Evolutionary conservation across 23 tunicate genomes (phyloP), one percentile per base, ranked within the genome.

Genomic region (Halocynthia roretzi): DNA sequence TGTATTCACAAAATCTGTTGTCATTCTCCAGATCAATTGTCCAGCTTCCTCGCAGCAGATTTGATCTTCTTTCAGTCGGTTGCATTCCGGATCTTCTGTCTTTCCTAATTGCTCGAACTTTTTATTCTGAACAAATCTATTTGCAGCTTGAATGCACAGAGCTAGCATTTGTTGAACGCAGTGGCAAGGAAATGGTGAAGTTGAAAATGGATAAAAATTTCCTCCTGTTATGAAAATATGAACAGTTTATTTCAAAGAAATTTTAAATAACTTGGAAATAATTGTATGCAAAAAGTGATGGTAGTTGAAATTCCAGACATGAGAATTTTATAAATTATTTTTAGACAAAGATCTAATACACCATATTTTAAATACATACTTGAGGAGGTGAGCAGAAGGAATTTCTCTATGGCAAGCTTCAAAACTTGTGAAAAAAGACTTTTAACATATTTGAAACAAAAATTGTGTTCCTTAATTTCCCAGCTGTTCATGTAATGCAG

Each of bases 131-230:
- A 54, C 60, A 19, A 53, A 8, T 74, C 31, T 22, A 15, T 22
- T 21, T 20, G 21, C 40, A 56, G 78, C 22, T 14, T 74, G 31
- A 18, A 74, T 8, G 56, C 78, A 74, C 56, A 74, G 21, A 20
- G 63, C n/a, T 14, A 56, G 9, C 21, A 74, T 14, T 56, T 54
- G 60, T 74, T 74, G 78, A 22, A 54, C 8, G 22, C 78, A 74
- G 0, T 8, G 31, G 63, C 78, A 74, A 7, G 78, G 64, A 56
- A 74, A 74, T 31, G 78, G 78, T 15, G 78, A 53, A 53, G 0
- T 50, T 52, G 44, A 31, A 31, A 31, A 31, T 31, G 44, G 44
- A 31, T 31, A 4, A 31, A 31, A 31, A 31, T 31, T 31, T 31
- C 44, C 44, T 31, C 44, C 44, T 31, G 44, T 31, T 31, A 31